Evolutionary conservation across 92 coral and sea anemone genomes (phyloP).

Genomic region (Epizoanthus illoricatus): DNA sequence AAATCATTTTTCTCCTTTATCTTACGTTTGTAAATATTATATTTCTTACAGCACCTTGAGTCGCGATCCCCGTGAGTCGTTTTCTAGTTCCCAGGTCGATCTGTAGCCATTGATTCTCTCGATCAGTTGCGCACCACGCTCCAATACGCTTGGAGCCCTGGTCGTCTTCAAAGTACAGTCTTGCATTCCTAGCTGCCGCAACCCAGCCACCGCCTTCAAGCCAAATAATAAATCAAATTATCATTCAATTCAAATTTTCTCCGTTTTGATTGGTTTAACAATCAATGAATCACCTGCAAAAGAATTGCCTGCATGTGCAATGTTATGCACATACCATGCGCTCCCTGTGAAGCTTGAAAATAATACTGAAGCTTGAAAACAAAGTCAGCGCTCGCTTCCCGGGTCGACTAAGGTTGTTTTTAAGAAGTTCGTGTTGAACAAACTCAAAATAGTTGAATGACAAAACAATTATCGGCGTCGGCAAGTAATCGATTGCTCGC

Average conservation of each 20-base stretch:
- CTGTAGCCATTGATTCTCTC: slow-evolving; percentile 72
- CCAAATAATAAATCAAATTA: background rate
- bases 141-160: slow-evolving; percentile 64
- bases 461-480: too few relatives aligned
- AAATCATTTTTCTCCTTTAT: too few relatives aligned
- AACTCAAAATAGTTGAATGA: too few relatives aligned
- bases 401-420: too few relatives aligned
- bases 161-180: slow-evolving; percentile 84
- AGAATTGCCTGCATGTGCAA: too few relatives aligned
- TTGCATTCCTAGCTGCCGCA: slow-evolving; percentile 64
- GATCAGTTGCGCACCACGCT: slow-evolving; percentile 75
- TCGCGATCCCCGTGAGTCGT: slow-evolving; percentile 83
- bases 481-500: too few relatives aligned
- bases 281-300: background rate
- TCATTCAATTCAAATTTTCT: background rate
- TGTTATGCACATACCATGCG: too few relatives aligned
- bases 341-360: too few relatives aligned
- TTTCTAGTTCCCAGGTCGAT: slow-evolving; percentile 68
- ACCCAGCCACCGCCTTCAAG: slow-evolving; percentile 75
- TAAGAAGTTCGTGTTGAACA: too few relatives aligned
- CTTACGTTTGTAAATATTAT: too few relatives aligned
- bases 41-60: slow-evolving; percentile 65
- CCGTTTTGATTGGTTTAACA: background rate
- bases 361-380: too few relatives aligned
- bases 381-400: too few relatives aligned